Evolutionary conservation across 2,888 invertebrate species (phyloP), one percentile per base, ranked within the genome.

Genomic region (Heliconius erato): DNA sequence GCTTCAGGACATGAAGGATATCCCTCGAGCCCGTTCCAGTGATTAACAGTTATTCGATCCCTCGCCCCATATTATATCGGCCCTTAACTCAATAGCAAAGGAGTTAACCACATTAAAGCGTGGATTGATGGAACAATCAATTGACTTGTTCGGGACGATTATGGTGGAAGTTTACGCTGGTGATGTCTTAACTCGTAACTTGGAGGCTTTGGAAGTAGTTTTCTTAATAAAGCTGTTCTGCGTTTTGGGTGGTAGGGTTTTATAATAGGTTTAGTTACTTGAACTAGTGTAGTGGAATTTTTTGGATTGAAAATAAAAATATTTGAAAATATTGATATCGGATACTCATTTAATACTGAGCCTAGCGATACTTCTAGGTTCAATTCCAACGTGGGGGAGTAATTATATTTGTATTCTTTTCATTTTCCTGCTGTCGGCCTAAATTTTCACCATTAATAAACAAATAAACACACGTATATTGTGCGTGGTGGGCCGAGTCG

Each of bases 11-110:
- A 76, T 78, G 44, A 68, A 67, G 44, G 40, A 68, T 68, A 63
- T 32, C 78, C 44, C 65, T 67, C 23, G 44, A 44, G 67, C 14
- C 44, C 78, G 87, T 90, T 90, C 88, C 88, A 86, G 88, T 91
- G 91, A 92, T 92, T 92, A 92, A 90, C 90, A 87, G 78, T 78
- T 78, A 82, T 84, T 79, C 78, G 87, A 86, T 87, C 83, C 87
- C 83, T 87, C 86, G 83, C 81, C 86, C 88, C 85, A 88, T 88
- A 81, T 83, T 80, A 86, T 87, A 85, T 86, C 81, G 85, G 83
- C 72, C 85, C 84, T 89, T 89, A 89, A 89, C 89, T 87, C 90
- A 88, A 85, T 88, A 89, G 87, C 86, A 89, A 87, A 89, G 89
- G 87, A 85, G 89, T 90, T 88, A 90, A 88, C 85, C 88, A 87